phyloP scores from a whole-genome alignment of 1,140 invertebrate genomes.

The Lasioglossum albipes region DNA sequence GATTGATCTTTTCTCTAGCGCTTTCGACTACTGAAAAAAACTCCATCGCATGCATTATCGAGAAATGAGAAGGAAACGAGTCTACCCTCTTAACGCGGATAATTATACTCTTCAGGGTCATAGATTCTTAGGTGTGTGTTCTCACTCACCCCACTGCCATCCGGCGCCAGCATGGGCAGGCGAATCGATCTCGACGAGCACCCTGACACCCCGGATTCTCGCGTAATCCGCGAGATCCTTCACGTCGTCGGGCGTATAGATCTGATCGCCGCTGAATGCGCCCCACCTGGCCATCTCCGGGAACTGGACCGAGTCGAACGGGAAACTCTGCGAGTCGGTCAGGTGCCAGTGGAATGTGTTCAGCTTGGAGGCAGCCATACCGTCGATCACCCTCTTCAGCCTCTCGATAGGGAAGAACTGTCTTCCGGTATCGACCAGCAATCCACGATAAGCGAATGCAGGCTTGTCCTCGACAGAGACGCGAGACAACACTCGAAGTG shows the following conservation, averaged over 20 bases:
- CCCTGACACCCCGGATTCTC: conserved; percentile 85
- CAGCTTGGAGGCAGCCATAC: conserved; percentile 90
- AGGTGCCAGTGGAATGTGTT: conserved; percentile 94
- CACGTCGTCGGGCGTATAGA: conserved; percentile 87
- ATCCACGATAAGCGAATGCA: conserved; percentile 85
- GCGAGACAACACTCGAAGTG: conserved; percentile 81
- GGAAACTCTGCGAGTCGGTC: conserved; percentile 92
- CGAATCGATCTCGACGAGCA: conserved; percentile 91
- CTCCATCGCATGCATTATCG: too few species aligned
- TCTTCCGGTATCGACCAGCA: conserved; percentile 88
- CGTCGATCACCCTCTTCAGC: conserved; percentile 87
- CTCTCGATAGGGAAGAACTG: conserved; percentile 86
- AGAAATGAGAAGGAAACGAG: too few species aligned
- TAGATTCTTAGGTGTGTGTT: too few species aligned
- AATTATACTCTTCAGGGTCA: too few species aligned
- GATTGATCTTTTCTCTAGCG: too few species aligned
- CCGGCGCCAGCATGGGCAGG: conserved; percentile 92
- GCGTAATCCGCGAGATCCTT: conserved; percentile 86
- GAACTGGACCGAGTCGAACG: conserved; percentile 85
- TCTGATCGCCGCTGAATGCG: conserved; percentile 84
- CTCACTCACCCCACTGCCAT: conserved; percentile 87
- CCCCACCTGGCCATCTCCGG: conserved; percentile 89
- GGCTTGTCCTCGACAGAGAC: conserved; percentile 85
- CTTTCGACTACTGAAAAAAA: too few species aligned
- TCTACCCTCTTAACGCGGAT: too few species aligned